Base-by-base conservation (phyloP, 1,140 invertebrate species). In the Stegodyphus mimosarum region DNA sequence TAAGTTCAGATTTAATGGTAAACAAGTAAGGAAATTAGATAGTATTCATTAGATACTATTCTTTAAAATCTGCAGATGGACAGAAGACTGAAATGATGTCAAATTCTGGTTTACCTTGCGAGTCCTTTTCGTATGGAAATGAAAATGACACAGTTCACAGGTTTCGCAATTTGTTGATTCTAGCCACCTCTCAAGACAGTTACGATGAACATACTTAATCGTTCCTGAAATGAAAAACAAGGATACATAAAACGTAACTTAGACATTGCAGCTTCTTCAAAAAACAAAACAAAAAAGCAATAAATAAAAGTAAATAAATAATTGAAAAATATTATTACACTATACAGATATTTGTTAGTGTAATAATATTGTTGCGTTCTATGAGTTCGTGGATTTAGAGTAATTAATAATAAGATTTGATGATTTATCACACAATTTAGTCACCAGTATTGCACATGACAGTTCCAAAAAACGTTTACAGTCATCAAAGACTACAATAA, bases 101-200 rank as follows among this genome's bases (percentile, higher is more conserved):
- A 33, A 33, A 33, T 60, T 60, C 5, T 49, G 33, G 11, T 4
- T 78, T 79, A 86, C 84, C 67, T 78, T 86, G 10, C 70, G 17
- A 15, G 70, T 74, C 52, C 51, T 77, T 48, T 33, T 64, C 5
- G 91, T 90, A 50, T 88, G 89, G 88, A 91, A 94, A 50, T 89
- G 78, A 87, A 90, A 91, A 83, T 92, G 90, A 88, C 93, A 94
- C 55, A 94, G 91, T 89, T 94, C 93, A 89, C 93, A 94, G 10
- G 89, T 88, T 77, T 91, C 90, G 3, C 89, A 90, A 88, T 93
- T 92, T 5, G 92, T 91, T 3, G 91, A 90, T 9, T 92, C 92
- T 5, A 95, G 88, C 94, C 94, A 95, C 78, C 92, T 90, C 88
- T 94, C 94, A 52, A 95, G 90, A 87, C 94, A 95, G 86, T 91